Evolutionary conservation across 2,113 vertebrate species (phyloP).

Genomic region (Pedionomus torquatus): DNA sequence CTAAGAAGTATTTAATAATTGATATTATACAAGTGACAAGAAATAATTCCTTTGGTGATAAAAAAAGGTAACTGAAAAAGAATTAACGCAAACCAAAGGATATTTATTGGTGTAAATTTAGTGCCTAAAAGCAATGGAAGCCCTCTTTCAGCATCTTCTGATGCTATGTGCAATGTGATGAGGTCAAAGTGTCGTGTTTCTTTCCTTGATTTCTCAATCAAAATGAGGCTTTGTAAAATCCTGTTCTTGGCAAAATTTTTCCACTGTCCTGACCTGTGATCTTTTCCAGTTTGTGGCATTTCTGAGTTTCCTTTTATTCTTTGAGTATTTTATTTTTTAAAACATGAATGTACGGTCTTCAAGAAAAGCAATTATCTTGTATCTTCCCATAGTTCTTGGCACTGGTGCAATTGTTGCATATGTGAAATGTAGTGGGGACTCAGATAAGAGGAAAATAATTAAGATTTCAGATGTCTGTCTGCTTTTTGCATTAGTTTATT

Average conservation of each 20-base stretch:
- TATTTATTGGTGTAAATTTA: background rate
- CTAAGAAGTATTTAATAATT: background rate
- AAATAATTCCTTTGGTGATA: background rate
- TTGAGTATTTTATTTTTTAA: background rate
- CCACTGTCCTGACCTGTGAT: background rate
- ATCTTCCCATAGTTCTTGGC: background rate
- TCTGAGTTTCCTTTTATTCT: background rate
- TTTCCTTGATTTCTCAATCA: background rate
- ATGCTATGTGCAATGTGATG: rapidly evolving
- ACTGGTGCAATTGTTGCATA: background rate
- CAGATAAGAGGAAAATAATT: background rate
- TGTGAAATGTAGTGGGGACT: background rate
- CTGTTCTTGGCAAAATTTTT: background rate
- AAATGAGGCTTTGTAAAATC: background rate
- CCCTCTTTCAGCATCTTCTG: background rate
- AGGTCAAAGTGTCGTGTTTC: background rate
- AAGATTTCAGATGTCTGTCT: background rate
- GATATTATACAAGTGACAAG: background rate
- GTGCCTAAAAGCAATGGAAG: background rate
- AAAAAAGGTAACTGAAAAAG: background rate
- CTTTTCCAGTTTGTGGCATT: background rate
- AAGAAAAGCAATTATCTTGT: background rate
- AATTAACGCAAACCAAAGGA: background rate
- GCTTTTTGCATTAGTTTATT: background rate
- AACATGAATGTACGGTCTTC: background rate